Conservation (phyloP, 2,113 vertebrate species). For the Myotis lucifugus region DNA sequence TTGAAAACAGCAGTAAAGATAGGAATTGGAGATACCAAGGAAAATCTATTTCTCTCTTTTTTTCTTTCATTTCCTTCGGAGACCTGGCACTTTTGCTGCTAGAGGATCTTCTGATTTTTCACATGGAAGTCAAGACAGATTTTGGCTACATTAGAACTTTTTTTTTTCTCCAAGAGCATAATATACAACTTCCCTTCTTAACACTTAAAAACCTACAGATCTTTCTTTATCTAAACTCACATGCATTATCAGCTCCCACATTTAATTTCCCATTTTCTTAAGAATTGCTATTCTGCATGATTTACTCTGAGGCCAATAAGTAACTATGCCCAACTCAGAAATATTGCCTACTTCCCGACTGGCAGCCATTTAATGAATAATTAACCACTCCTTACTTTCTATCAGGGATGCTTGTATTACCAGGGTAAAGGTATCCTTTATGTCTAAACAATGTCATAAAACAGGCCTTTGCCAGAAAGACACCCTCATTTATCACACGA, state of each 20-base stretch:
- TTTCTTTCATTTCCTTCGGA: conserved; percentile 35
- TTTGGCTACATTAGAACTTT: background rate
- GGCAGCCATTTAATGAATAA: conserved; percentile 69
- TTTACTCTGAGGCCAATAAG: conserved; percentile 55
- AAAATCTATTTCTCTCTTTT: conserved; percentile 25
- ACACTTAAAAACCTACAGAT: conserved; percentile 25
- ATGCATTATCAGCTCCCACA: background rate
- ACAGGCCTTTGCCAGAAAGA: conserved; percentile 69
- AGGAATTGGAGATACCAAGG: conserved; percentile 11
- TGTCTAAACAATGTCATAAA: conserved; percentile 73
- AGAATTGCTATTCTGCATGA: conserved; percentile 38
- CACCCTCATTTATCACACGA: conserved; percentile 74
- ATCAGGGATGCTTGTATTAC: conserved; percentile 74
- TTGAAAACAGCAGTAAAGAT: conserved; percentile 23
- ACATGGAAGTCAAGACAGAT: conserved; percentile 27
- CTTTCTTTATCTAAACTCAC: conserved; percentile 17
- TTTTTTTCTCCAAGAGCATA: background rate
- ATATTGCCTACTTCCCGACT: conserved; percentile 57
- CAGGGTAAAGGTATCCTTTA: conserved; percentile 70
- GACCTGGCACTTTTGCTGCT: background rate
- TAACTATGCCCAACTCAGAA: conserved; percentile 57
- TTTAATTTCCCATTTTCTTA: conserved; percentile 44
- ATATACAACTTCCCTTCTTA: background rate
- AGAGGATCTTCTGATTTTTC: conserved; percentile 10
- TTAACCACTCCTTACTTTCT: conserved; percentile 68